phyloP scores from a whole-genome alignment of 2,113 vertebrate genomes.

The Perca fluviatilis region DNA sequence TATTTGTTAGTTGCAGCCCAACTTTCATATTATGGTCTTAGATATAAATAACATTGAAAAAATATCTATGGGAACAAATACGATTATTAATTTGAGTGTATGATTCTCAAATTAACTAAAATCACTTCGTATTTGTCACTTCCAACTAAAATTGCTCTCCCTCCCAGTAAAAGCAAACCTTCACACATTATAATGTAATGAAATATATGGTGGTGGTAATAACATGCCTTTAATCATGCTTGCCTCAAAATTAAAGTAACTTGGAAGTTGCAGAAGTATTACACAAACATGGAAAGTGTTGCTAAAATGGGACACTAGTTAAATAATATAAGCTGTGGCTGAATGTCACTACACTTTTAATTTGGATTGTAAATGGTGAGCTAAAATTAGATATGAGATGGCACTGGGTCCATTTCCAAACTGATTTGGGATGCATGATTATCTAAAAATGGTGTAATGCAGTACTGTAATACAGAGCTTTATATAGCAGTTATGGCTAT shows the following conservation, averaged over 20 bases:
- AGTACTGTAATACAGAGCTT: neutral
- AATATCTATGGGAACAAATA: neutral
- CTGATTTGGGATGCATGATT: constrained; percentile 53
- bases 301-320: constrained; percentile 38
- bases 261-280: neutral
- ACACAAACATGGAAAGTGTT: constrained; percentile 8
- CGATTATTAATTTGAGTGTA: neutral
- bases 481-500: neutral
- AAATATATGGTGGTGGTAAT: neutral
- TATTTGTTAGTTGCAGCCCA: neutral
- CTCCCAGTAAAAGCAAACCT: neutral
- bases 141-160: neutral
- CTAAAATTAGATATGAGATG: constrained; percentile 59
- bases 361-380: constrained; percentile 45
- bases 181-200: neutral
- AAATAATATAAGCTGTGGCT: constrained; percentile 24
- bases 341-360: constrained; percentile 37
- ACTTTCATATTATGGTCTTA: neutral
- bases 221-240: neutral
- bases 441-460: constrained; percentile 7
- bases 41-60: neutral
- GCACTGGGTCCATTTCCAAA: constrained; percentile 38
- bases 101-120: neutral
- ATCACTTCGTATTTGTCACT: neutral
- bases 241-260: neutral